Base-by-base conservation (phyloP, 2,113 vertebrate genomes). In the Coturnix japonica region DNA sequence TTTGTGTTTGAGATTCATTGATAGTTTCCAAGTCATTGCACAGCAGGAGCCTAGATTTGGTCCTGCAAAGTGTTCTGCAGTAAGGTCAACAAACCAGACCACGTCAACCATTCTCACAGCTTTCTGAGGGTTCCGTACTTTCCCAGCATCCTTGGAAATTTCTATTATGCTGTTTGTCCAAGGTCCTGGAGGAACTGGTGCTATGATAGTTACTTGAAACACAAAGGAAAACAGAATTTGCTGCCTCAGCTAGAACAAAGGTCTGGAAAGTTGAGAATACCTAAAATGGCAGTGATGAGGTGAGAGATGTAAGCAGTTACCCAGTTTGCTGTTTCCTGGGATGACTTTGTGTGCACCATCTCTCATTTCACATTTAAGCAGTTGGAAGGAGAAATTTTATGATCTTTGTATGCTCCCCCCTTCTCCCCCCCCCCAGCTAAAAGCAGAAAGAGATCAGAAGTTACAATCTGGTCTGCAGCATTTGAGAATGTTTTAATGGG, bases 401-500 rank as follows among this genome's bases (percentile, higher is more conserved):
- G 23, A 2, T 0, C 1, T 51, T 78, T 71, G 4, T 37, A 25
- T 3, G 31, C 0, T 3, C 28, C 61, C 60, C 65, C 9, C 28
- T 16, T n/a, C n/a, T n/a, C n/a, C 37, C 37, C 49, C 47, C 43
- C 46, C 59, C 8, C 17, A 51, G 13, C 31, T 70, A 28, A 39
- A 67, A 31, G 33, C 31, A 71, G 59, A 76, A 46, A 46, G 41
- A 49, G 65, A 70, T 83, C 11, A 79, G 47, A 75, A 53, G 54
- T n/a, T 15, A 61, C 12, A 10, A 13, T 23, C 13, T 21, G 33
- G 9, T 23, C 44, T 17, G 17, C 43, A 49, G 25, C 3, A 4
- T 66, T 47, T 91, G 69, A 54, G 71, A 46, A 26, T 8, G 3
- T 1, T 73, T 16, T 21, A 63, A 77, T 10, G 60, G 51, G 14